Evolutionary conservation across 2,113 vertebrate genomes (phyloP), one percentile per base, ranked within the genome.

Genomic region (Euleptes europaea): DNA sequence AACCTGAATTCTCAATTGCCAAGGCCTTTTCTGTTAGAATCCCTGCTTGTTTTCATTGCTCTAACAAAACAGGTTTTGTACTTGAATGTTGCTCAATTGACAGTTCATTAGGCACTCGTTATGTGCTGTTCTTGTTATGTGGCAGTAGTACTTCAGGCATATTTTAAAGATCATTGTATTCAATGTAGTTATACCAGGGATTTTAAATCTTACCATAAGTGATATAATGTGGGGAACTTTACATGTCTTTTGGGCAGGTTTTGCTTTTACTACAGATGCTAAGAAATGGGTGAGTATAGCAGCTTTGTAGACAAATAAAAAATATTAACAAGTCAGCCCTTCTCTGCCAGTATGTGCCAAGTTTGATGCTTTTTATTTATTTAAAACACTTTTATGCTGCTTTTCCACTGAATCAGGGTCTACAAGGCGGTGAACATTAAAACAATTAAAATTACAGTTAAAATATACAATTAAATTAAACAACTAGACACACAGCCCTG

Each of bases 1-100:
- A 93, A 93, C 91, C 88, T 91, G 92, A 90, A 85, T 51, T 92
- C 84, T 90, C 90, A 76, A 89, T 90, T 78, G 84, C 78, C 13
- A 85, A 51, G 33, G 67, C 90, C 76, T 86, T 38, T 83, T 92
- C 84, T 90, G 77, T 67, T 66, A 78, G 79, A 49, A 90, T 38
- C 79, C 57, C 82, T 92, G 92, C 93, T 92, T 93, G 66, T 3
- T 2, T 84, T 51, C 69, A 69, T 73, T 84, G 70, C 60, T 88
- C 1, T 94, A 93, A 83, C 65, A 42, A 92, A 93, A 90, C 77
- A n/a, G 84, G 7, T 77, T 90, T 89, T 84, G 47, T 84, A 81
- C 87, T 87, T 75, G 63, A 69, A 66, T 77, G 54, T 92, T 94
- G 88, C 93, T 89, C 85, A 92, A 86, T 90, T 93, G 86, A 91